Percentiles rank a stretch among this genome's conserved stretches.
Conservation (phyloP, 37 sponge, comb jelly and placozoan species). For the Petrosia ficiformis region DNA sequence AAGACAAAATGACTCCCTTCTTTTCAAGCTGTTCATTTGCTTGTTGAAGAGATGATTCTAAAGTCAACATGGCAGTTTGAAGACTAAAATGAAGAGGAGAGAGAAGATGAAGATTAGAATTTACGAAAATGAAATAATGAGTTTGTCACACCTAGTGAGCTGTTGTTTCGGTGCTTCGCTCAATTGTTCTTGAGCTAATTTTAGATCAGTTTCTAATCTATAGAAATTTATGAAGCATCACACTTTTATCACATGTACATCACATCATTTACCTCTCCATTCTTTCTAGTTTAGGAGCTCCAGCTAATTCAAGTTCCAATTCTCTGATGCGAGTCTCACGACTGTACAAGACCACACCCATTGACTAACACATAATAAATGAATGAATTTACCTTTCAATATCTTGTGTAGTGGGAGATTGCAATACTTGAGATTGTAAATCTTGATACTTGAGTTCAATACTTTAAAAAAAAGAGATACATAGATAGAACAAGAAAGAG, state of each 20-base stretch:
- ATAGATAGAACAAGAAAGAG: no score
- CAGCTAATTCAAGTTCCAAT: slow-evolving; percentile 65
- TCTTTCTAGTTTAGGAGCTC: slow-evolving; percentile 56
- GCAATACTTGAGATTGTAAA: slow-evolving; percentile 3
- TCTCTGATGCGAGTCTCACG: slow-evolving; percentile 52
- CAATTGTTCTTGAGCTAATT: slow-evolving; percentile 24
- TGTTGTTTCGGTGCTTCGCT: slow-evolving; percentile 48
- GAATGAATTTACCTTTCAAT: slow-evolving; percentile 10
- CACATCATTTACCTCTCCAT: slow-evolving; percentile 32
- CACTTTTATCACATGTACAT: neutral
- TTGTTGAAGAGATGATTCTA: slow-evolving; percentile 37
- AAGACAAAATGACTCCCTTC: slow-evolving; percentile 23
- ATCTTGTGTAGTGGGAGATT: slow-evolving; percentile 21
- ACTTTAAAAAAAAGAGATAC: neutral
- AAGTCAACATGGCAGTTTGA: slow-evolving; percentile 19
- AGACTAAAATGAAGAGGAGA: no score
- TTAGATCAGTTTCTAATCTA: slow-evolving; percentile 52
- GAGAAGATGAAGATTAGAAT: no score
- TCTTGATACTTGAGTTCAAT: slow-evolving; percentile 7
- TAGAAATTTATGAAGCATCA: neutral
- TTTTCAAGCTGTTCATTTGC: slow-evolving; percentile 33
- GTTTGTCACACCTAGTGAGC: slow-evolving; percentile 56
- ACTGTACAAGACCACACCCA: neutral
- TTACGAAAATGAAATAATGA: no score
- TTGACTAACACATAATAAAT: neutral